Percentiles rank a stretch among this genome's conserved stretches.
Conservation (phyloP, 2,888 invertebrate species). For the Hyposoter didymator region DNA sequence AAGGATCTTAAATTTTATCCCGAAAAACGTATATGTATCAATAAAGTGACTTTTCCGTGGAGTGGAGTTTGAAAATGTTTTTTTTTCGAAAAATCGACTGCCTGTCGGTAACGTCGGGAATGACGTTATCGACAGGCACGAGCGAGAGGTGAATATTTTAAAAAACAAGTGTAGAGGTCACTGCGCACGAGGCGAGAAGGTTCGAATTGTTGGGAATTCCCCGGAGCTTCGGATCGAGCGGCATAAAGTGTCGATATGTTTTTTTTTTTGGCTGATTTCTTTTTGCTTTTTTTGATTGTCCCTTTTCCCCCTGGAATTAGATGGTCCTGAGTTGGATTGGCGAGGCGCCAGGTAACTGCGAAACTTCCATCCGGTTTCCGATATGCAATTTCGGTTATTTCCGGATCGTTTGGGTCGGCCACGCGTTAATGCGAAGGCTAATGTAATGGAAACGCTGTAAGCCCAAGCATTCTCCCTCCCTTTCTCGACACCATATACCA, state of each 20-base stretch:
- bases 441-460: slow-evolving; percentile 81
- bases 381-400: slow-evolving; percentile 81
- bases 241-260: slow-evolving; percentile 72
- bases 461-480: slow-evolving; percentile 61
- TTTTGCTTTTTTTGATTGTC: not conserved
- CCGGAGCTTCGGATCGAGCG: slow-evolving; percentile 58
- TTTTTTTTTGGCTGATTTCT: slow-evolving; percentile 37
- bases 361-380: slow-evolving; percentile 72
- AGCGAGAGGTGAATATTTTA: not conserved
- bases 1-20: no score
- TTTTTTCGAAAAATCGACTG: not conserved
- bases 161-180: not conserved
- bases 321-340: slow-evolving; percentile 63
- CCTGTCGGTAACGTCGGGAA: not conserved
- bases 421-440: slow-evolving; percentile 77
- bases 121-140: not conserved
- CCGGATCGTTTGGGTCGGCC: slow-evolving; percentile 79
- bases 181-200: slow-evolving; percentile 5
- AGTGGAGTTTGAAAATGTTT: no score
- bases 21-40: no score
- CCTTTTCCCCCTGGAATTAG: slow-evolving; percentile 71
- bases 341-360: slow-evolving; percentile 70
- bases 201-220: slow-evolving; percentile 35
- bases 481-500: not conserved
- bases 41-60: no score